Base-by-base conservation (phyloP, 2,113 vertebrate genomes). In the Globicephala melas region DNA sequence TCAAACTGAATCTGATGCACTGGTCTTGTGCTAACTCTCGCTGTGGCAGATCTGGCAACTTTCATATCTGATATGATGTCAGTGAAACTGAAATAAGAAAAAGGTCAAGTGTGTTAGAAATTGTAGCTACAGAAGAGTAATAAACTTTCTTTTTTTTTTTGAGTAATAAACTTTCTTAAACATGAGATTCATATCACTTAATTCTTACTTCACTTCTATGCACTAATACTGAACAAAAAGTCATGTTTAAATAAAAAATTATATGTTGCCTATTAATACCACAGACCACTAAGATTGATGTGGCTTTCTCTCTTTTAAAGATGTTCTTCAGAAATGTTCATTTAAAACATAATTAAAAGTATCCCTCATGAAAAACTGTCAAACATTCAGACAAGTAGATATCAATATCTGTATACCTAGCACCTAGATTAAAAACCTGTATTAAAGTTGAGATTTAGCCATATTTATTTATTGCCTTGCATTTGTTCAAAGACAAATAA, bases 61-160 rank as follows among this genome's bases (percentile, higher is more conserved):
- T 99, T 99, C 99, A 99, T 99, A 97, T 99, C 98, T 71, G 99
- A 98, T 89, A 99, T 99, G 89, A 99, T 98, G 0, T 97, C 97
- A 92, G 99, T 99, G 97, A 98, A 95, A 98, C 98, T 83, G 96
- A 98, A 98, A 98, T 92, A 5, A 15, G 15, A 70, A 97, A 94
- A 2, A 91, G 23, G 50, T 91, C 44, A 79, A 89, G 11, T 36
- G 18, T n/a, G 53, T 83, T 82, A 94, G 92, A 93, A 94, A 97
- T 8, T 94, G 85, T 60, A 91, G 44, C 67, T 26, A 95, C 1
- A 31, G 0, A 8, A 97, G 2, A 97, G 41, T 7, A 77, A 63
- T 26, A 68, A 92, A 60, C 13, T 84, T 71, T 47, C 23, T 93
- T 58, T 47, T 47, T 44, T 44, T 44, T 47, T 47, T 47, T 47